These are phyloP conservation scores for Parnassius orleans DNA, from an alignment of 2,888 invertebrate genomes.

Conservation along the genomic window DNA sequence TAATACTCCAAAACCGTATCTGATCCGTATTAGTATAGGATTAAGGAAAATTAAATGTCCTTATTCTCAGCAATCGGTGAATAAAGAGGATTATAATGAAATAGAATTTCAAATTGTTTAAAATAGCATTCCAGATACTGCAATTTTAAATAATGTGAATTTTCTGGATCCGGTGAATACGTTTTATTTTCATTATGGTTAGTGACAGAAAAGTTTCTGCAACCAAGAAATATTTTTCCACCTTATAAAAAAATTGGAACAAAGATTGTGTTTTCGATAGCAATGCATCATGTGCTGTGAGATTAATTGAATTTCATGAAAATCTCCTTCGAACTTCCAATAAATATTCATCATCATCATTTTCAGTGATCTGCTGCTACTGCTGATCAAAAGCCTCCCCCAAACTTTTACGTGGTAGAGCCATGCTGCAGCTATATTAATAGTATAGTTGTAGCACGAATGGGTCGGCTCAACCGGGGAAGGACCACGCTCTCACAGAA, in stretches of 20 bases:
- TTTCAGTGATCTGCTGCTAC: no score
- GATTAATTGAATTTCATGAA: background rate
- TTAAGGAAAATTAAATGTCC: no score
- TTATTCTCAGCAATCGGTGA: background rate
- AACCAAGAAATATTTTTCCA: slow-evolving; percentile 35
- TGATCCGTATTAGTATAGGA: no score
- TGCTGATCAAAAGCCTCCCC: no score
- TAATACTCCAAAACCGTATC: no score
- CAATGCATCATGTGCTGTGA: slow-evolving; percentile 25
- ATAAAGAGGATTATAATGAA: slow-evolving; percentile 4
- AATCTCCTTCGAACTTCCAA: no score
- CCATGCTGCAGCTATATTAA: no score
- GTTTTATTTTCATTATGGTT: slow-evolving; percentile 33
- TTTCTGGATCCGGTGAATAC: slow-evolving; percentile 29
- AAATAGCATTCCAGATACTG: slow-evolving; percentile 3
- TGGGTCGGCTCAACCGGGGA: no score
- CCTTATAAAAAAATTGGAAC: slow-evolving; percentile 29
- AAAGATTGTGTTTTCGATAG: slow-evolving; percentile 36
- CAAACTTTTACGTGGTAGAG: no score
- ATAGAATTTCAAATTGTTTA: slow-evolving; percentile 3
- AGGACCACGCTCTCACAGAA: no score
- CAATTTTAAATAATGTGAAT: slow-evolving; percentile 4
- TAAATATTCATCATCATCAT: no score
- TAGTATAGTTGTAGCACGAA: no score
- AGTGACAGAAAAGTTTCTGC: slow-evolving; percentile 33